Base-by-base conservation (phyloP, 2,113 vertebrate species). In the rat (Rattus norvegicus) region DNA sequence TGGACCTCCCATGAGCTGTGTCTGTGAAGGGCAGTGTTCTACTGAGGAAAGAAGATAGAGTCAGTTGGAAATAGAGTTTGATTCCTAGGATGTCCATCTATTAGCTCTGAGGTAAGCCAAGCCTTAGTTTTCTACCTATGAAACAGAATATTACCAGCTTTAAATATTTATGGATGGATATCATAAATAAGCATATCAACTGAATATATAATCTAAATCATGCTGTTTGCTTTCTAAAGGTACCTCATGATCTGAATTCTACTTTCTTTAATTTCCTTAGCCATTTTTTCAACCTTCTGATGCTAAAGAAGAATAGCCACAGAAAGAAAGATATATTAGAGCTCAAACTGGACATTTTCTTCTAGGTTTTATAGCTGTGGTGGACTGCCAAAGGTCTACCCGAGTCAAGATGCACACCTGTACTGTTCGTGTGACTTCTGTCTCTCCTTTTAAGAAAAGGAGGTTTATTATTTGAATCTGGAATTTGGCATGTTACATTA, bases 151-250 rank as follows among this genome's bases (percentile, higher is more conserved):
- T 47, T 26, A 85, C 9, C 70, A 14, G 33, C 52, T 49, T 88
- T 79, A 72, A 95, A 65, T 7, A 24, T n/a, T 73, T 43, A 12
- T 54, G 2, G 84, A 13, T n/a, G 59, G 4, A 24, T 47, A 52
- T 33, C 17, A 63, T 39, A 69, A 79, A 28, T 6, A 69, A 72
- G 30, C 54, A 61, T 90, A 72, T 77, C 80, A 87, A 91, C 24
- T 54, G 90, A 36, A 47, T 79, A 87, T 43, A 92, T 39, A 92
- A 83, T 69, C 72, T 81, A n/a, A 69, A 56, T 93, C 90, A 59
- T 69, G 3, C n/a, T 63, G 33, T 91, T 90, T 90, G 67, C 30
- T 91, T 94, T 93, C 28, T 59, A 91, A 76, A 88, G 33, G 3
- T 2, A 63, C 28, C 19, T n/a, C 52, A 2, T 70, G 9, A 72